phyloP scores from a whole-genome alignment of 2,113 vertebrate species.

The Sapayoa aenigma region DNA sequence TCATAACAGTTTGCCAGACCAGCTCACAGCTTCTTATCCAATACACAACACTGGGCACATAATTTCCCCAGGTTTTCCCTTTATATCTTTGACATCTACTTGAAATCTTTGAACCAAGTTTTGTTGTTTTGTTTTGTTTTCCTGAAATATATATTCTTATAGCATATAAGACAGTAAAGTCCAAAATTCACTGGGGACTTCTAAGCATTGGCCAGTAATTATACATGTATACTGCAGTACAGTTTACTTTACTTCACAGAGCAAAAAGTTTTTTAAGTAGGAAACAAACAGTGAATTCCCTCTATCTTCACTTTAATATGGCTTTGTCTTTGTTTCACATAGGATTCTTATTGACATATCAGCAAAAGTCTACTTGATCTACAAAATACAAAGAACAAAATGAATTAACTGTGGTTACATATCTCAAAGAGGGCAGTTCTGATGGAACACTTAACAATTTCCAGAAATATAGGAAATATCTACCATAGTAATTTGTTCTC shows the following conservation, averaged over 20 bases:
- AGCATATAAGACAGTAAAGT: neutral
- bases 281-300: neutral
- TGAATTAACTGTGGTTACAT: neutral
- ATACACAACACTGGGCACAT: neutral
- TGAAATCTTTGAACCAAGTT: neutral
- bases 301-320: neutral
- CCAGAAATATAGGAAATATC: neutral
- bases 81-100: neutral
- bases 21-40: neutral
- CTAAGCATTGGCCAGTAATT: neutral
- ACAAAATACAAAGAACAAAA: neutral
- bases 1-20: neutral
- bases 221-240: neutral
- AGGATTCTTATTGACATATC: neutral
- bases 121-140: neutral
- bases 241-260: neutral
- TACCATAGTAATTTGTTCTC: neutral
- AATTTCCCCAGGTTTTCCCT: neutral
- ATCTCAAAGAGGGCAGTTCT: neutral
- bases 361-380: neutral
- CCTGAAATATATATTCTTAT: neutral
- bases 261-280: neutral
- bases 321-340: neutral
- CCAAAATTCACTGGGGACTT: neutral
- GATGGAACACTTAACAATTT: neutral